These are phyloP conservation scores for Corythaixoides concolor DNA, from an alignment of 2,113 vertebrate genomes.

Conservation along the genomic window DNA sequence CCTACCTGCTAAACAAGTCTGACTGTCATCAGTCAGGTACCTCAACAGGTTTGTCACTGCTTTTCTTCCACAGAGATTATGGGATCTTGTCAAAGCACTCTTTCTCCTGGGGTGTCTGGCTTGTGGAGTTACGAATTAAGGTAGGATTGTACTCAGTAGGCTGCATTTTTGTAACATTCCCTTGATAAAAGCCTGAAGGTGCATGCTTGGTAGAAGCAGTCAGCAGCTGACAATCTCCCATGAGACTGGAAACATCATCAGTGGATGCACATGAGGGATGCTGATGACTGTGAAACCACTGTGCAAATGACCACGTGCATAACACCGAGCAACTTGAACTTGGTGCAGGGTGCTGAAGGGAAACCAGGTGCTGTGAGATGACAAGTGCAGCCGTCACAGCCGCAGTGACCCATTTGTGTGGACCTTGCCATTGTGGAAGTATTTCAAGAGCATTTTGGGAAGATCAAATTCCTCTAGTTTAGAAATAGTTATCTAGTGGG, in stretches of 20 bases:
- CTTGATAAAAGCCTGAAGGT: background rate
- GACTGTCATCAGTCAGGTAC: background rate
- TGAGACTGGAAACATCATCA: background rate
- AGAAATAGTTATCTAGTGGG: background rate
- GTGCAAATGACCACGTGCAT: fast-evolving
- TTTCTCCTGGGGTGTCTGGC: background rate
- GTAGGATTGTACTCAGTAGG: background rate
- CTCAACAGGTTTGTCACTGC: background rate
- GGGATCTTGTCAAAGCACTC: background rate
- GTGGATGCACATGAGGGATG: background rate
- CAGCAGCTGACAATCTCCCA: background rate
- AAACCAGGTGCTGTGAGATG: background rate
- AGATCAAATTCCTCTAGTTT: background rate
- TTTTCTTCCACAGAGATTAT: background rate
- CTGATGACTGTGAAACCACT: background rate
- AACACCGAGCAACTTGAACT: background rate
- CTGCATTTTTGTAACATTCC: background rate
- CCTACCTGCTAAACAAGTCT: background rate
- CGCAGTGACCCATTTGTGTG: background rate
- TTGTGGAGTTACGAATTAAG: background rate
- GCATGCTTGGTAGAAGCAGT: fast-evolving
- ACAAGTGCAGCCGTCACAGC: fast-evolving
- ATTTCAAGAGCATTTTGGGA: background rate
- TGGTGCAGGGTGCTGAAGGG: background rate
- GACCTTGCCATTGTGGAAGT: background rate